Conservation (phyloP, 1,140 invertebrate genomes). For the Bombus vancouverensis region DNA sequence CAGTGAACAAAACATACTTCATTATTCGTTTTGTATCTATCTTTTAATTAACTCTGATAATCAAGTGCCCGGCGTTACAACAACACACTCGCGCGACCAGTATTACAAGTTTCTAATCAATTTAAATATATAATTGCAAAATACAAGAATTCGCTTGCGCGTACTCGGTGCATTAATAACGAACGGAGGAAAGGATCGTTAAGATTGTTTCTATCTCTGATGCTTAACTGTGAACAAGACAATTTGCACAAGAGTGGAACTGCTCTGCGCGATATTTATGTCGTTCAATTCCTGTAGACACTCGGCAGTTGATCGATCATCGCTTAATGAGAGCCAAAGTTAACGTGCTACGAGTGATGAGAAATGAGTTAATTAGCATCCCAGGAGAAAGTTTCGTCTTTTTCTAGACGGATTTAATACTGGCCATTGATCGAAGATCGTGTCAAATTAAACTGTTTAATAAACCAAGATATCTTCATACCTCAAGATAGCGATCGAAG, state of each 20-base stretch:
- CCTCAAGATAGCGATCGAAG: not conserved
- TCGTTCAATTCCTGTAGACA: conserved; percentile 35
- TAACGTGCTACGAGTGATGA: conserved; percentile 57
- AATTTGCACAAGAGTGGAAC: conserved; percentile 41
- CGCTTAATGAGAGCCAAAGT: conserved; percentile 63
- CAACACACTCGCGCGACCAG: not conserved
- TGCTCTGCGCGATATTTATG: conserved; percentile 48
- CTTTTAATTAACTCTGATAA: conserved; percentile 16
- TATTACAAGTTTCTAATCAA: conserved; percentile 7
- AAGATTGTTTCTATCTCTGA: no score
- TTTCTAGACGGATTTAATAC: conserved; percentile 20
- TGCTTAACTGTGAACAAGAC: conserved; percentile 27
- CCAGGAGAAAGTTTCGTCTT: conserved; percentile 41
- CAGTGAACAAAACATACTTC: not conserved
- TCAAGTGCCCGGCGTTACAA: not conserved
- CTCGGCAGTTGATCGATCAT: conserved; percentile 61
- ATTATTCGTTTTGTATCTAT: not conserved
- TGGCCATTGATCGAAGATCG: conserved; percentile 36
- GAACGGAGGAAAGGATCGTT: no score
- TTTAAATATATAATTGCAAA: not conserved
- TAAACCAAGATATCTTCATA: conserved; percentile 51
- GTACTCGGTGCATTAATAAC: not conserved
- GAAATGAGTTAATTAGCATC: conserved; percentile 73
- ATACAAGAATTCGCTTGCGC: not conserved
- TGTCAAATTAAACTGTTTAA: conserved; percentile 50